Base-by-base conservation (phyloP, 2,888 invertebrate species). In the Synergus umbraculus region DNA sequence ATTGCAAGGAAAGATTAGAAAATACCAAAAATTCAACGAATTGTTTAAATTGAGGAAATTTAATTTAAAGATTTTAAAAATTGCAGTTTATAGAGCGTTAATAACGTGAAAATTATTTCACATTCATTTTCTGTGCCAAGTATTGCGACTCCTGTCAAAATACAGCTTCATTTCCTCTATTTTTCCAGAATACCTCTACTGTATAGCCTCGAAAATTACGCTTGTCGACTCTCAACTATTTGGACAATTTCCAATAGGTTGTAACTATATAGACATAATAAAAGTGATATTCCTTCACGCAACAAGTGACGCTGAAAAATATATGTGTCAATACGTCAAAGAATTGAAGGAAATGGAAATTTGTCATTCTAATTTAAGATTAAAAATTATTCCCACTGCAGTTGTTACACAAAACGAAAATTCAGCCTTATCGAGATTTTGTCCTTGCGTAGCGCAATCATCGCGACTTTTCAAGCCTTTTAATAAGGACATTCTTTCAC, bases 401-500 rank as follows among this genome's bases (percentile, higher is more conserved):
- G 49, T 60, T 2, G 1, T 65, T 12, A 37, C 5, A 15, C 13
- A 37, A 65, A 15, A 29, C 41, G 37, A n/a, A 37, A 15, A 41
- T n/a, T 15, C 10, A 2, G 15, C 1, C 15, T 4, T 15, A 41
- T 8, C 15, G 12, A 9, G 15, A 65, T 41, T 41, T 65, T 65
- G 37, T 43, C 9, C 44, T 43, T 12, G n/a, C 7, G 10, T 43
- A 29, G 0, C 1, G 18, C 12, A 18, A 12, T 18, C 43, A n/a
- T n/a, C 60, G 22, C 9, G 44, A 18, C 66, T 44, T 67, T 67
- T 44, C 66, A 44, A 44, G 10, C n/a, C 44, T 67, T 67, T 67
- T 67, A 67, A 67, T 67, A 67, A 67, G 66, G 18, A 67, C 18
- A 67, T 67, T 67, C 66, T 44, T 67, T 44, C 12, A 44, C 66